These are phyloP conservation scores for Meriones unguiculatus DNA, from an alignment of 2,113 vertebrate genomes.

Conservation along the genomic window DNA sequence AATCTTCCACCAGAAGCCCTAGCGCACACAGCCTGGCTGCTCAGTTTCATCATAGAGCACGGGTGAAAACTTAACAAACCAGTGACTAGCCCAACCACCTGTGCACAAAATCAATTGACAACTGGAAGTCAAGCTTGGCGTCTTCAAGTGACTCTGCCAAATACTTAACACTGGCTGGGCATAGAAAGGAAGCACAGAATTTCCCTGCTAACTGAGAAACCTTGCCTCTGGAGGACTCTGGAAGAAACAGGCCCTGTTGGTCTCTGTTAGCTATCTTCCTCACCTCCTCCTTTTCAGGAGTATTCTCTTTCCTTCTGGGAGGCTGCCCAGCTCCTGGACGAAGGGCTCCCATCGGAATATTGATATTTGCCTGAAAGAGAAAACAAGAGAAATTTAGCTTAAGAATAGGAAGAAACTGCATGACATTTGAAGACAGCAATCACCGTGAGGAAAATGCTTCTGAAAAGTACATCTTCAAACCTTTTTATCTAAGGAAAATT, in stretches of 20 bases:
- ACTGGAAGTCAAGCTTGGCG: constrained; percentile 15
- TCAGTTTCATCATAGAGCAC: not conserved
- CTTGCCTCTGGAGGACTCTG: not conserved
- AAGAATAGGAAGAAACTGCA: constrained; percentile 46
- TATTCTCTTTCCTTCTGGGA: constrained; percentile 95
- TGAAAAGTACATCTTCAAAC: constrained; percentile 64
- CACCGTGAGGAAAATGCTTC: not conserved
- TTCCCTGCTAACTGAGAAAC: not conserved
- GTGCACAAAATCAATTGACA: not conserved
- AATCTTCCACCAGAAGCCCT: not conserved
- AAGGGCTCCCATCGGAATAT: constrained; percentile 99
- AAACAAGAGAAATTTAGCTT: constrained; percentile 60
- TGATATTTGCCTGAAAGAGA: constrained; percentile 95
- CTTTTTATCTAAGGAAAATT: constrained; percentile 69
- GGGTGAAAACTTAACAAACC: constrained; percentile 9
- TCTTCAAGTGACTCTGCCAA: constrained; percentile 39
- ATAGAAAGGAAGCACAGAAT: not conserved
- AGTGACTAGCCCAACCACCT: not conserved
- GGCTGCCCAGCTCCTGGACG: constrained; percentile 97
- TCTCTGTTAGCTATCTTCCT: constrained; percentile 76
- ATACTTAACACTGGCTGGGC: not conserved
- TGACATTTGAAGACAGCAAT: constrained; percentile 46
- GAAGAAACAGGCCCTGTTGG: not conserved
- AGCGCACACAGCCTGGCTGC: not conserved
- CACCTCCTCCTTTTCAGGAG: constrained; percentile 93